Evolutionary conservation across 2,888 invertebrate genomes (phyloP).

Genomic region (Danaus chrysippus): DNA sequence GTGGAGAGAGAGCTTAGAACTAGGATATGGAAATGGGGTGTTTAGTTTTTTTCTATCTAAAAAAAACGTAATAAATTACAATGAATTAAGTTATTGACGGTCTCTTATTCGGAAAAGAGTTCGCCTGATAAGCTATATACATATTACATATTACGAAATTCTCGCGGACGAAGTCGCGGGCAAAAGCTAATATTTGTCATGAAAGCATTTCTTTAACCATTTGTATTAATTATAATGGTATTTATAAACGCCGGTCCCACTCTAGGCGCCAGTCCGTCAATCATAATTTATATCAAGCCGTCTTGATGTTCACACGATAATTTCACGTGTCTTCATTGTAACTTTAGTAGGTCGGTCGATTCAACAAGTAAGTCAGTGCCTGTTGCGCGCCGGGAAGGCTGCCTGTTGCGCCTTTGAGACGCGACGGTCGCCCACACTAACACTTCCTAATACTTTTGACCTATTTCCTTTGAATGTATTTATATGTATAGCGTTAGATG

Average conservation of each 20-base stretch:
- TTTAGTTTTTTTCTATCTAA: too few species aligned
- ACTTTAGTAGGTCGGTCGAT: conserved; percentile 79
- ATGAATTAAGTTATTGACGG: too few species aligned
- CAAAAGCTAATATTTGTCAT: too few species aligned
- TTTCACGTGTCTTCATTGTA: conserved; percentile 55
- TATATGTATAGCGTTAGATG: background rate
- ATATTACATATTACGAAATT: too few species aligned
- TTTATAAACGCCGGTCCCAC: conserved; percentile 7
- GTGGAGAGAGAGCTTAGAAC: too few species aligned
- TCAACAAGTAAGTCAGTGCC: conserved; percentile 76
- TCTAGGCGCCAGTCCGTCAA: conserved; percentile 6
- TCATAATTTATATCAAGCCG: background rate
- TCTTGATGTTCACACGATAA: conserved; percentile 31
- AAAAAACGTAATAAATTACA: too few species aligned
- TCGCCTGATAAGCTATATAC: too few species aligned
- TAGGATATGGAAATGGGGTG: too few species aligned
- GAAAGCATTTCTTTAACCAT: background rate
- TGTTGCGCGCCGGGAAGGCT: conserved; percentile 66
- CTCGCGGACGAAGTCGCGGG: too few species aligned
- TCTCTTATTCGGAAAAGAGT: too few species aligned
- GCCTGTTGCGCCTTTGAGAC: conserved; percentile 76
- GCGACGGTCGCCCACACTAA: conserved; percentile 63
- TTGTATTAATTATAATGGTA: background rate
- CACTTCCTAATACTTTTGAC: conserved; percentile 64
- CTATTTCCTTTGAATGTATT: conserved; percentile 43